A percentile compares a stretch with the other conserved stretches of the same genome.
Conservation (phyloP, 2,797 vertebrate genomes). For the Molossus alvarezi region DNA sequence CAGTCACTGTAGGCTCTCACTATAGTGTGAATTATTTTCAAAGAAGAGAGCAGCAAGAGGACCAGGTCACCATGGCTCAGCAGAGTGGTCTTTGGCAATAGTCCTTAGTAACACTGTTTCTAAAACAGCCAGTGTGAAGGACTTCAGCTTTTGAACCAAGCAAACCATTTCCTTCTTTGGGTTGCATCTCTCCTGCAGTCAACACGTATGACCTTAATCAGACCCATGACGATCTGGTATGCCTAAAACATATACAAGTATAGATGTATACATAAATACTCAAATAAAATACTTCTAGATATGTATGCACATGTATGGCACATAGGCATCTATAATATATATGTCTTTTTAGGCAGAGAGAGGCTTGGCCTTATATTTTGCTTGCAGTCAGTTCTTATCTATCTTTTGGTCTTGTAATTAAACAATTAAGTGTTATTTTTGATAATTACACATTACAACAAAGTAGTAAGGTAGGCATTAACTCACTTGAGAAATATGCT, state of each 20-base stretch:
- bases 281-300: slow-evolving; percentile 12
- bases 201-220: background rate
- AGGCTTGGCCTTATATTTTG: slow-evolving; percentile 66
- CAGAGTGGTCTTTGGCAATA: background rate
- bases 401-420: slow-evolving; percentile 77
- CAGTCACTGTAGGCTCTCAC: background rate
- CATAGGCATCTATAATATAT: background rate
- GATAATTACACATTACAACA: slow-evolving; percentile 78
- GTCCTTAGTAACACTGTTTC: slow-evolving; percentile 10
- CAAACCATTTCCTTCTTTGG: slow-evolving; percentile 37
- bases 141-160: slow-evolving; percentile 53
- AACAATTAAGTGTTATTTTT: slow-evolving; percentile 77
- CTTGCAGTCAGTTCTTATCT: slow-evolving; percentile 66
- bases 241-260: slow-evolving; percentile 17
- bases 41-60: slow-evolving; percentile 16
- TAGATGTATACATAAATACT: background rate
- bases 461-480: slow-evolving; percentile 73
- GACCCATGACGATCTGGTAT: background rate
- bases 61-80: background rate
- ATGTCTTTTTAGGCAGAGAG: background rate
- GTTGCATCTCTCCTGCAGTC: background rate
- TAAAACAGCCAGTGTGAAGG: slow-evolving; percentile 61
- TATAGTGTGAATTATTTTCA: background rate
- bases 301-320: background rate
- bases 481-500: slow-evolving; percentile 79